phyloP scores from a whole-genome alignment of 2,113 vertebrate genomes.

The Pongo abelii region DNA sequence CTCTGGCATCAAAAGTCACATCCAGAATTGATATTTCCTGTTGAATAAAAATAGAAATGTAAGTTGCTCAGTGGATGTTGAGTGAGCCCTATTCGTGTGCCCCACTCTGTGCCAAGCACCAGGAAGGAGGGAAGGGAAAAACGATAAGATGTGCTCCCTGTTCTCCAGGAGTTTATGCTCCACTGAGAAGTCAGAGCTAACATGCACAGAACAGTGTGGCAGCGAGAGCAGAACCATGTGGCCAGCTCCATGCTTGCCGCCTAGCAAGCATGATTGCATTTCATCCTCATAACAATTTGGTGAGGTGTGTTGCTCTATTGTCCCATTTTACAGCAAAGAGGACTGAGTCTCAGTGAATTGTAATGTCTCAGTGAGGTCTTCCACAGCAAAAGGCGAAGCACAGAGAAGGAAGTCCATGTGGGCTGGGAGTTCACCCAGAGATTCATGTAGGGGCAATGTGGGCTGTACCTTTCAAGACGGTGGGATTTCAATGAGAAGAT shows the following conservation, averaged over 20 bases:
- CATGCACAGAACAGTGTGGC: rapidly evolving
- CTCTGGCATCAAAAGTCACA: neutral
- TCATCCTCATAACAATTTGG: neutral
- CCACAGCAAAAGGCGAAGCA: constrained; percentile 2
- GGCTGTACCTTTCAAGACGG: neutral
- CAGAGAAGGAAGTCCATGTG: neutral
- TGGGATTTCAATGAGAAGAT: neutral
- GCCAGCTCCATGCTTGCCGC: neutral
- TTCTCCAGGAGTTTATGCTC: neutral
- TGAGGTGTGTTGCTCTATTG: neutral
- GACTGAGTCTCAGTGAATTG: neutral
- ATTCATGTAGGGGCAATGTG: neutral
- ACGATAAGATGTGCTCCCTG: rapidly evolving
- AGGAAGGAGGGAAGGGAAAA: neutral
- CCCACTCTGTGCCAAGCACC: neutral
- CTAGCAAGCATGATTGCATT: neutral
- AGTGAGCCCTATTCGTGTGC: neutral
- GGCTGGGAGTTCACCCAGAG: neutral
- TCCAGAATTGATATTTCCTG: neutral
- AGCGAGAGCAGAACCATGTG: rapidly evolving
- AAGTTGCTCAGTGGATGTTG: neutral
- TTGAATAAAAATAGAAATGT: neutral
- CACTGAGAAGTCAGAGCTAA: neutral
- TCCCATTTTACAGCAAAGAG: neutral
- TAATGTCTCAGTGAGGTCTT: neutral